Conservation (phyloP, 2,113 vertebrate species). For the Eurypyga helias region DNA sequence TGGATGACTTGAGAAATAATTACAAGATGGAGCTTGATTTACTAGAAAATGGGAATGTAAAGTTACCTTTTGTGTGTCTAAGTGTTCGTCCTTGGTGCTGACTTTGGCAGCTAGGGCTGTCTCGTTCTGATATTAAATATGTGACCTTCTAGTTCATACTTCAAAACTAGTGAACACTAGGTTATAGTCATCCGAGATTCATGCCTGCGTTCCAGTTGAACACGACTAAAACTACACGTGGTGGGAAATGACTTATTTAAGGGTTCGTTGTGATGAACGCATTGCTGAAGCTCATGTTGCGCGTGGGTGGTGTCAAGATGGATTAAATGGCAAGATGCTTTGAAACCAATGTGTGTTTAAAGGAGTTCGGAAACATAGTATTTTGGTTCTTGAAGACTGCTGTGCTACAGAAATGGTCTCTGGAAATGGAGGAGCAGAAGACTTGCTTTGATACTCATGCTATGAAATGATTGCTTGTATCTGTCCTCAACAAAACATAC, state of each 20-base stretch:
- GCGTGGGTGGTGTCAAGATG: not conserved
- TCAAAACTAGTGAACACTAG: not conserved
- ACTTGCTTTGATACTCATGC: not conserved
- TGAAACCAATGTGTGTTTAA: not conserved
- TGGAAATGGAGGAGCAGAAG: not conserved
- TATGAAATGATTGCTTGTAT: not conserved
- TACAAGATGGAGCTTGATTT: not conserved
- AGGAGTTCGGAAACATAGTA: not conserved
- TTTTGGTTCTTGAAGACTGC: not conserved
- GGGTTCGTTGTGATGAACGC: not conserved
- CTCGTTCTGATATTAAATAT: not conserved
- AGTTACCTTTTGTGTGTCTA: not conserved
- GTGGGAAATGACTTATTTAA: not conserved
- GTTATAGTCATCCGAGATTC: not conserved
- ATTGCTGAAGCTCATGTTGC: not conserved
- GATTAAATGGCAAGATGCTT: not conserved
- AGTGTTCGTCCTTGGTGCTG: not conserved
- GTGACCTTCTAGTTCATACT: not conserved
- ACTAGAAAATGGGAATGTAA: not conserved
- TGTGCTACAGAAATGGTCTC: not conserved
- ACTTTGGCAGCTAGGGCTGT: not conserved
- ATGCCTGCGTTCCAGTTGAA: fast-evolving
- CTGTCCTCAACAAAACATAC: not conserved
- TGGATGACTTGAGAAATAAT: not conserved
- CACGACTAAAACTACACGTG: not conserved